phyloP scores from a whole-genome alignment of 2,797 vertebrate species.

The Phrynocephalus forsythii region DNA sequence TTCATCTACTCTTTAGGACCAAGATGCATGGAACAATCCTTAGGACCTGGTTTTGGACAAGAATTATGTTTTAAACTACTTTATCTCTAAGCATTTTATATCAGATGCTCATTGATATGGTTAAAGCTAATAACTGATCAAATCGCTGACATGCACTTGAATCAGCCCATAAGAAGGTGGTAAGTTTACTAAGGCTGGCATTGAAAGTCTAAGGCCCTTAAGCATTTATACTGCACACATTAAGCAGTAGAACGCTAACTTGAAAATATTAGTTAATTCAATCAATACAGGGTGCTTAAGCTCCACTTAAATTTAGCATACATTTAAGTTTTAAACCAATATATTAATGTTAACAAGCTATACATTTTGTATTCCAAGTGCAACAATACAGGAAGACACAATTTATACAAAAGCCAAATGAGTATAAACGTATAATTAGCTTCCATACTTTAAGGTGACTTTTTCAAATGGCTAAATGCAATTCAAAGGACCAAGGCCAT shows the following conservation, averaged over 20 bases:
- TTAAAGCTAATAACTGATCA: neutral
- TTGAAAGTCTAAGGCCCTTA: conserved; percentile 1
- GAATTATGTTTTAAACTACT: neutral
- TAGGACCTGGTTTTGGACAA: neutral
- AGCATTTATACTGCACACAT: neutral
- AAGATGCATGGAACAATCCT: neutral
- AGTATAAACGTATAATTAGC: neutral
- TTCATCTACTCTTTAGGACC: neutral
- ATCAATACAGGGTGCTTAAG: neutral
- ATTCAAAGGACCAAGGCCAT: neutral
- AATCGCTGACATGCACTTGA: neutral
- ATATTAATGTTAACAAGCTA: neutral
- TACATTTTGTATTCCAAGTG: neutral
- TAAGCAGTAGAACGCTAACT: conserved; percentile 4
- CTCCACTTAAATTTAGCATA: neutral
- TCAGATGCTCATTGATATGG: neutral
- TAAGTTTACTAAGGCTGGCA: neutral
- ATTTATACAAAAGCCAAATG: neutral
- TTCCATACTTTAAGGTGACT: neutral
- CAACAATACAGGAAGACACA: neutral
- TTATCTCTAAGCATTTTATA: neutral
- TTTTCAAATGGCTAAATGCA: neutral
- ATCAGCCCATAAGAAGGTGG: neutral
- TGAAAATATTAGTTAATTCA: neutral
- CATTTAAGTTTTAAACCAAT: neutral